A percentile compares a stretch with the other conserved stretches of the same genome.
Conservation (phyloP, 1,140 invertebrate genomes). For the Drosophila auraria region DNA sequence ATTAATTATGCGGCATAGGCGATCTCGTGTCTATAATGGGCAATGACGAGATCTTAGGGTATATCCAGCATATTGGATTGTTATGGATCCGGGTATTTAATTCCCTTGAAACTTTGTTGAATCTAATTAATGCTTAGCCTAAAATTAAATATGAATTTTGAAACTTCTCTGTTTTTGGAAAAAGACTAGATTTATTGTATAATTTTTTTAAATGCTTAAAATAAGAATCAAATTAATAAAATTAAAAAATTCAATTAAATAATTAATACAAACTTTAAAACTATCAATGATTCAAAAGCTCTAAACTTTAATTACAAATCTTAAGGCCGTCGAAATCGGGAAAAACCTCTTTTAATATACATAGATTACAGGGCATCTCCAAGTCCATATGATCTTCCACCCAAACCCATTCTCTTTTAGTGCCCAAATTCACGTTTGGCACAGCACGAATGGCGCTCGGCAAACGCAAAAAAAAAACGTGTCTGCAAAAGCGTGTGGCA, state of each 20-base stretch:
- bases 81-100: not conserved
- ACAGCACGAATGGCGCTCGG: conserved; percentile 17
- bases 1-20: conserved; percentile 50
- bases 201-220: not conserved
- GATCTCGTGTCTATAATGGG: conserved; percentile 1
- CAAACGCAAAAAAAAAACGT: conserved; percentile 32
- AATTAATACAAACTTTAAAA: not conserved
- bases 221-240: not conserved
- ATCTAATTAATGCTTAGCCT: too few species aligned
- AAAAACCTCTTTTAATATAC: not conserved
- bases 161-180: not conserved
- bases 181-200: not conserved
- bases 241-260: not conserved
- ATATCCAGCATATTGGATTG: conserved; percentile 7
- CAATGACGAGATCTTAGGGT: conserved; percentile 2
- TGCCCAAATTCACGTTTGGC: conserved; percentile 40
- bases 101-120: not conserved
- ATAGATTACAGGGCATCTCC: conserved; percentile 16
- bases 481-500: conserved; percentile 43
- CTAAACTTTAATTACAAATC: not conserved
- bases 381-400: not conserved
- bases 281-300: not conserved
- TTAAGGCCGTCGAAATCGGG: too few species aligned
- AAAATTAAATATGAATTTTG: not conserved
- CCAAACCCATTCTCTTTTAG: conserved; percentile 18